Conservation (phyloP, 1,140 invertebrate species). For the Gryllus bimaculatus region DNA sequence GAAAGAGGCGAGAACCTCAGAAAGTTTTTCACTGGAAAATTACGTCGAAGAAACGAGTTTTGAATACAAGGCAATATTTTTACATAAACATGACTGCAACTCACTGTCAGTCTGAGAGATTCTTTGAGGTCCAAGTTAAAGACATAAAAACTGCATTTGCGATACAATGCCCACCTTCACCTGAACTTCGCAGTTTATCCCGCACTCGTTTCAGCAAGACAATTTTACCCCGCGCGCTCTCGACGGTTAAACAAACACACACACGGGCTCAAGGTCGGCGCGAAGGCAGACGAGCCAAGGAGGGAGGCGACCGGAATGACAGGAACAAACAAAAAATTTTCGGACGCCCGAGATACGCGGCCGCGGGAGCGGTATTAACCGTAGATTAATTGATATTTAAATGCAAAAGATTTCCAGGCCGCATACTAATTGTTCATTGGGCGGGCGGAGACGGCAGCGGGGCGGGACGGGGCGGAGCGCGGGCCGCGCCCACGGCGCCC, state of each 20-base stretch:
- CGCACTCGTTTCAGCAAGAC: no score
- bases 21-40: no score
- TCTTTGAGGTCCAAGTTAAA: no score
- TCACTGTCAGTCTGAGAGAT: no score
- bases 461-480: background rate
- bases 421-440: slow-evolving; percentile 4
- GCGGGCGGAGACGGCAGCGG: background rate
- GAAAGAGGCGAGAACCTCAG: no score
- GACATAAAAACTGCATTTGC: no score
- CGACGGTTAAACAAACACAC: background rate
- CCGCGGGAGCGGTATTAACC: background rate
- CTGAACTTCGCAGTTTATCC: no score
- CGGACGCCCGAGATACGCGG: background rate
- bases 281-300: background rate
- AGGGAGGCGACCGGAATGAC: background rate
- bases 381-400: background rate
- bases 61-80: no score
- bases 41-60: no score
- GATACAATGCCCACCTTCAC: no score
- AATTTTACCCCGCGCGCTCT: no score
- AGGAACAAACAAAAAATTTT: background rate
- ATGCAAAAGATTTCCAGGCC: background rate
- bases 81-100: no score
- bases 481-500: background rate
- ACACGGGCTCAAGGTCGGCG: background rate